These are phyloP conservation scores for Elephantulus edwardii DNA, from an alignment of 2,113 vertebrate species.

Conservation along the genomic window DNA sequence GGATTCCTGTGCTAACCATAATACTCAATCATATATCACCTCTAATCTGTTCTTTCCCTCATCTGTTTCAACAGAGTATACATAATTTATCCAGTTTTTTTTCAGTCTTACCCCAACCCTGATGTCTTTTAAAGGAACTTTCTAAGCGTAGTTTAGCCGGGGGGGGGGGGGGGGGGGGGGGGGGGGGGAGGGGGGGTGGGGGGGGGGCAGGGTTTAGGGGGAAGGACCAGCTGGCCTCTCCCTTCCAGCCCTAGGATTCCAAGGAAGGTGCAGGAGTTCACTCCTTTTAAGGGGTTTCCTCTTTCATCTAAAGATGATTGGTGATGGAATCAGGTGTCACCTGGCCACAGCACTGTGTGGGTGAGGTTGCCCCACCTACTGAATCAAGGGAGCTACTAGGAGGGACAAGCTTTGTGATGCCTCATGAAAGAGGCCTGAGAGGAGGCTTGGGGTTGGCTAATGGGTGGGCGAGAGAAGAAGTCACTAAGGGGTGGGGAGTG, in stretches of 20 bases:
- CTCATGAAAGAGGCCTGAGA: slow-evolving; percentile 35
- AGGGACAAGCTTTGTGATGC: slow-evolving; percentile 22
- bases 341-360: not conserved
- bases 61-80: too few species aligned
- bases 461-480: not conserved
- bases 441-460: not conserved
- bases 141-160: not conserved
- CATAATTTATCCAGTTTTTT: too few species aligned
- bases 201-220: too few species aligned
- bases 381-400: slow-evolving; percentile 30
- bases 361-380: not conserved
- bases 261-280: not conserved
- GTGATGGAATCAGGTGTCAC: not conserved
- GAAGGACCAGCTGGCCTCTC: not conserved
- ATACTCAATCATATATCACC: too few species aligned
- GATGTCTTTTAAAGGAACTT: not conserved
- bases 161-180: too few species aligned
- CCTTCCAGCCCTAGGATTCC: not conserved
- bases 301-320: not conserved
- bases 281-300: slow-evolving; percentile 48
- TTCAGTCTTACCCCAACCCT: too few species aligned
- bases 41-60: too few species aligned
- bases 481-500: not conserved
- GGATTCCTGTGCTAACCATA: too few species aligned
- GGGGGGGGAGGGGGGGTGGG: too few species aligned